These are phyloP conservation scores for Lagorchestes hirsutus DNA, from an alignment of 2,797 vertebrate species.

Conservation along the genomic window DNA sequence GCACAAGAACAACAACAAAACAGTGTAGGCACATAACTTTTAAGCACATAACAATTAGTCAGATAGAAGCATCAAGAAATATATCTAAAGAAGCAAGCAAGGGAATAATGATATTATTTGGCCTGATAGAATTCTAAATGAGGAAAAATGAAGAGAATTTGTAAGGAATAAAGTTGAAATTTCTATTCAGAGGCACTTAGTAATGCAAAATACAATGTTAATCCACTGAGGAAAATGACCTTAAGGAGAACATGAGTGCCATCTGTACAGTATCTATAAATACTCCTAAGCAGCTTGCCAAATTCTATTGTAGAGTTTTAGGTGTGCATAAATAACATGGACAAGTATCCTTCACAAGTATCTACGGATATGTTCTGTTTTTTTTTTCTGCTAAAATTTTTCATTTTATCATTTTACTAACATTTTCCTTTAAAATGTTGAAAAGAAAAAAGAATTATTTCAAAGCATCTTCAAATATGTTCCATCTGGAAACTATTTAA, in stretches of 20 bases:
- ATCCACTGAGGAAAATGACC: conserved; percentile 18
- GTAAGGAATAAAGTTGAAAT: neutral
- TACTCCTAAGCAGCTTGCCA: neutral
- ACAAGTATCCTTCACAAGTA: neutral
- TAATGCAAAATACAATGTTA: neutral
- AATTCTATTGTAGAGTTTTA: conserved; percentile 8
- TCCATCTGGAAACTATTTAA: conserved; percentile 42
- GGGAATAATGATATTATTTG: neutral
- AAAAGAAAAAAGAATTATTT: conserved; percentile 48
- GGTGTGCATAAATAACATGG: neutral
- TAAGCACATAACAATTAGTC: neutral
- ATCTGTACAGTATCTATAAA: conserved; percentile 25
- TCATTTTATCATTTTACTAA: neutral
- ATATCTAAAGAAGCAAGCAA: neutral
- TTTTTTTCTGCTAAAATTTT: neutral
- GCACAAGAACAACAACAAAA: neutral
- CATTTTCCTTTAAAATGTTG: neutral
- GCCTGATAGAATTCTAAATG: neutral
- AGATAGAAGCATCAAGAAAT: neutral
- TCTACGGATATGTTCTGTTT: neutral
- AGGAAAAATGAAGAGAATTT: neutral
- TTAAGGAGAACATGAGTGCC: conserved; percentile 22
- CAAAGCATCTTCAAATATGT: conserved; percentile 48
- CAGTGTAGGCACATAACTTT: neutral
- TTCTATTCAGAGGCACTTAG: neutral